Percentiles rank a stretch among this genome's conserved stretches.
phyloP scores from a whole-genome alignment of 2,797 vertebrate genomes.

The Acipenser transmontanus region DNA sequence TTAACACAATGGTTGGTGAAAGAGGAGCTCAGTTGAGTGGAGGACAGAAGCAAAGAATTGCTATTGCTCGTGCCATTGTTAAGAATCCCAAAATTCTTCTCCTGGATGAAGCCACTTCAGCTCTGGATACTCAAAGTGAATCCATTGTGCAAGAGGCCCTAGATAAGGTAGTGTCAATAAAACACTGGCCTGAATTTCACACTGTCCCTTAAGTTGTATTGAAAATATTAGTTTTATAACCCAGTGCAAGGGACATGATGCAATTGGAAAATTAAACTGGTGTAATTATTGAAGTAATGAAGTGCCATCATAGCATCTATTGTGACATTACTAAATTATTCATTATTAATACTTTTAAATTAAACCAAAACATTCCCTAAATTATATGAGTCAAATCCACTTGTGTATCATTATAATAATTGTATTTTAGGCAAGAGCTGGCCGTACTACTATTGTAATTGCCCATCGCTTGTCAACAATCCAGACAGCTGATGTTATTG shows the following conservation, averaged over 20 bases:
- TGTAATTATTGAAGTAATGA: too few relatives aligned
- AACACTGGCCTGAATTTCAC: neutral
- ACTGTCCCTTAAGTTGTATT: too few relatives aligned
- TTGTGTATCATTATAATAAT: constrained; percentile 7
- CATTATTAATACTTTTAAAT: too few relatives aligned
- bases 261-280: too few relatives aligned
- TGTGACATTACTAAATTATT: too few relatives aligned
- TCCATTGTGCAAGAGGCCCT: constrained; percentile 57
- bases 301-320: too few relatives aligned
- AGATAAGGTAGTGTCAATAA: constrained; percentile 46
- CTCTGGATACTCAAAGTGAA: constrained; percentile 64
- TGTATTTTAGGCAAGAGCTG: constrained; percentile 49
- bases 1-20: constrained; percentile 67
- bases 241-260: too few relatives aligned
- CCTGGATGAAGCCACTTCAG: constrained; percentile 62
- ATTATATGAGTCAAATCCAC: too few relatives aligned
- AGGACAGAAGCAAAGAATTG: constrained; percentile 70
- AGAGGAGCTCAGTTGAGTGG: constrained; percentile 68
- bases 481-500: constrained; percentile 61
- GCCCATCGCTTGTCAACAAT: constrained; percentile 65
- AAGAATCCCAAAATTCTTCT: constrained; percentile 63
- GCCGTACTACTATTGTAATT: constrained; percentile 65
- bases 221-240: too few relatives aligned
- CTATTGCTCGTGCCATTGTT: constrained; percentile 60
- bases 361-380: too few relatives aligned